These are phyloP conservation scores for Drosophila macrothrix DNA, from an alignment of 2,888 invertebrate species.

Conservation along the genomic window DNA sequence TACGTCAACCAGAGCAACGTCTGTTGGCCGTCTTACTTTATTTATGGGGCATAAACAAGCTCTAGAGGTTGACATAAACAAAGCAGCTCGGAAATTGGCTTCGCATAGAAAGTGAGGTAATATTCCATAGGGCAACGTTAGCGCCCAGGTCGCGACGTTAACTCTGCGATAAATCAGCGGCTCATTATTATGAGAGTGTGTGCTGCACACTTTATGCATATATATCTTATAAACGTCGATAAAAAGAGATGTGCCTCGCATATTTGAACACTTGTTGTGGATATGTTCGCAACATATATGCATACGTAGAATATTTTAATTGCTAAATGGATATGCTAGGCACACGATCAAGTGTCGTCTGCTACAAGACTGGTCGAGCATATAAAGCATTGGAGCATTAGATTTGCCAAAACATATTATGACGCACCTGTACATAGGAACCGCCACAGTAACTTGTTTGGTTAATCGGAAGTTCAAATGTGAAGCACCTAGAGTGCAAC, in stretches of 20 bases:
- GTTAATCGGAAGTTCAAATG: conserved; percentile 16
- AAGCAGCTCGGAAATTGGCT: conserved; percentile 18
- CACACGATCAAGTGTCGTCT: conserved; percentile 52
- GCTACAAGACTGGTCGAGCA: conserved; percentile 34
- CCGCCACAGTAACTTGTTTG: neutral
- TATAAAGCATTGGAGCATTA: conserved; percentile 34
- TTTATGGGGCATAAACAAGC: conserved; percentile 12
- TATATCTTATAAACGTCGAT: conserved; percentile 26
- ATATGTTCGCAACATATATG: conserved; percentile 2
- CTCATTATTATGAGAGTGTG: conserved; percentile 21
- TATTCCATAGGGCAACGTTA: conserved; percentile 9
- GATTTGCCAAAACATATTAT: conserved; percentile 12
- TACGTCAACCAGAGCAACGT: conserved; percentile 6
- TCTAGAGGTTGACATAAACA: conserved; percentile 22
- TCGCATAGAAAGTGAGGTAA: conserved; percentile 22
- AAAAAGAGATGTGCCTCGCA: conserved; percentile 46
- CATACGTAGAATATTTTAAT: conserved; percentile 9
- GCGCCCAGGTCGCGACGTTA: conserved; percentile 15
- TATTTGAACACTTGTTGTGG: conserved; percentile 31
- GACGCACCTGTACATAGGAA: neutral
- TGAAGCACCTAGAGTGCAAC: conserved; percentile 26
- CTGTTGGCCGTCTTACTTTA: conserved; percentile 3
- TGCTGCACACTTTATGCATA: conserved; percentile 31
- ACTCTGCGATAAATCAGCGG: conserved; percentile 41
- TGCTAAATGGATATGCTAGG: conserved; percentile 29